Base-by-base conservation (phyloP, 2,113 vertebrate species). In the Hydrolagus affinis region DNA sequence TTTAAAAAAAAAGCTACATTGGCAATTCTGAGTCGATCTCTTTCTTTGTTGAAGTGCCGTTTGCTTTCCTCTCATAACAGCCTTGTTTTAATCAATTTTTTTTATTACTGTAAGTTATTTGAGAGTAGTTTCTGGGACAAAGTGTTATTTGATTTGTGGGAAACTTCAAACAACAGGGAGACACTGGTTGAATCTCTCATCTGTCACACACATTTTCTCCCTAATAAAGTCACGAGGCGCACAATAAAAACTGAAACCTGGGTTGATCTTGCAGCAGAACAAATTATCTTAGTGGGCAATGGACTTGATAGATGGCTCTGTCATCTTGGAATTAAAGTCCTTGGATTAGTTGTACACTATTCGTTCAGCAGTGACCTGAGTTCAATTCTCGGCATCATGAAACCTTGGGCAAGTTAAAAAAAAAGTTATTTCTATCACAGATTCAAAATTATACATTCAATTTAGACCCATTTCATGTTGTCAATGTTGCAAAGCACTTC, bases 121-220 rank as follows among this genome's bases (percentile, higher is more conserved):
- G 76, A 62, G 57, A 80, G 15, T 60, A 15, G 6, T 25, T 80
- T 80, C 23, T 62, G 57, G 23, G 76, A 80, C 57, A 60, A 62
- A 62, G 23, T n/a, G 28, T 14, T 80, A 23, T 62, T 80, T 80
- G 76, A 62, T 80, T 1, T 62, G 59, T 80, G 15, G 12, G n/a
- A 80, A 64, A 80, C 76, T 80, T 80, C 76, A 80, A 80, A 3
- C 12, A 23, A 80, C 60, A 64, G 60, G 59, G 11, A 80, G 15
- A 80, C 62, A 7, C 62, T 80, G 76, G n/a, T 57, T 12, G 11
- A 28, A 64, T 62, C 59, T 60, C 25, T 80, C 76, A 80, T 80
- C 76, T 60, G 59, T 62, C 62, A 14, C 21, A 23, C 76, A 80
- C 23, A 77, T 1, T 80, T 80, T 17, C 23, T 62, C 12, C 28